Base-by-base conservation (phyloP, 2,113 vertebrate genomes). In the Alethe diademata region DNA sequence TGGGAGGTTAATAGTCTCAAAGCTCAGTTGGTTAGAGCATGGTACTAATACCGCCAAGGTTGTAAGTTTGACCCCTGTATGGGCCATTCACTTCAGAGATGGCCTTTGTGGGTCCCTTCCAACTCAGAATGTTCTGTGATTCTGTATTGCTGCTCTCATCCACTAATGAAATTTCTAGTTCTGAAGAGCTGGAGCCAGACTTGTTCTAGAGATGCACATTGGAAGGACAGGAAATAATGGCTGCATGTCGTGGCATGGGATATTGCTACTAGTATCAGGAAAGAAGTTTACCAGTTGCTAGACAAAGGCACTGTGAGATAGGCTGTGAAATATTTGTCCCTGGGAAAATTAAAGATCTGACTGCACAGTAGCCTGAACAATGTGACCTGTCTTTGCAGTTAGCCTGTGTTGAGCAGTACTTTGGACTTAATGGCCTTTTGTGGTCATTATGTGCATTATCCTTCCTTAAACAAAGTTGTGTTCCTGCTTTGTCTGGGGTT, bases 321-420 rank as follows among this genome's bases (percentile, higher is more conserved):
- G 23, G 25, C 2, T 3, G 26, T 50, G 22, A 51, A 90, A 66
- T 45, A 81, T 50, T n/a, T 0, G 0, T 19, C 19, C 20, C 6
- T 24, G 9, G 12, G 40, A n/a, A 87, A 92, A 76, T 42, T 23
- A 7, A 64, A 58, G 23, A 50, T 42, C 50, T 66, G 35, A 62
- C 29, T 36, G 23, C 15, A 64, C 19, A 74, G 73, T 6, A 47
- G 70, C 33, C 38, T 51, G 42, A 87, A n/a, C 2, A 82, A 19
- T 38, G 51, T 56, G 35, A 67, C 23, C 15, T 61, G 23, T 33
- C 53, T 48, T 83, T 70, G 76, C 20, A 80, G 40, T n/a, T 35
- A 65, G 19, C 22, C 31, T 61, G 5, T 66, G 50, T 18, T 48
- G 22, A 78, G 25, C 29, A 66, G 45, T 6, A 88, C 12, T 73